Conservation (phyloP, 2,797 vertebrate species). For the Pantherophis vulpinus region DNA sequence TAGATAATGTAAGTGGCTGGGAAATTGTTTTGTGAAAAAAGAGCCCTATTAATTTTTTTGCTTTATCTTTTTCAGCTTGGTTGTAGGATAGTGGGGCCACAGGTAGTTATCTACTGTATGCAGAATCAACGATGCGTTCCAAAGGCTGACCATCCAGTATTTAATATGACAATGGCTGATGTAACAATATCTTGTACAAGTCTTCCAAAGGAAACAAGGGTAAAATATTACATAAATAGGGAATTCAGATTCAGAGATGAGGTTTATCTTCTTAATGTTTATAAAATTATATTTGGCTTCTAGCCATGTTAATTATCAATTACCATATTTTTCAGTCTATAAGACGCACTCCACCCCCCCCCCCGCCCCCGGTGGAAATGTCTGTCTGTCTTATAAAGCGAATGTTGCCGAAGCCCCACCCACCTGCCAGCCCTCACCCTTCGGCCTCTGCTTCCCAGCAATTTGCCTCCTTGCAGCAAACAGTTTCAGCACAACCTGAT, state of each 20-base stretch:
- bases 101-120: constrained; percentile 91
- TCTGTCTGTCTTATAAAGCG: too few relatives aligned
- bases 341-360: too few relatives aligned
- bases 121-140: constrained; percentile 89
- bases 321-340: background rate
- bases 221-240: constrained; percentile 53
- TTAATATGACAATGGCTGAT: constrained; percentile 94
- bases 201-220: constrained; percentile 87
- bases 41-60: background rate
- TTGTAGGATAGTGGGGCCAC: constrained; percentile 91
- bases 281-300: background rate
- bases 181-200: constrained; percentile 91
- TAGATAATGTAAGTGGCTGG: background rate
- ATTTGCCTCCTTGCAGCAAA: too few relatives aligned
- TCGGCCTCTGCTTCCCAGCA: too few relatives aligned
- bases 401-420: too few relatives aligned
- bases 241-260: background rate
- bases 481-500: too few relatives aligned
- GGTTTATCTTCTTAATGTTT: background rate
- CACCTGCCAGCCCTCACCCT: too few relatives aligned
- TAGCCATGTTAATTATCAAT: background rate
- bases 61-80: constrained; percentile 75
- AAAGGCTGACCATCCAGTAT: constrained; percentile 88
- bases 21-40: background rate
- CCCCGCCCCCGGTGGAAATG: too few relatives aligned